Conservation (phyloP, 1,140 invertebrate genomes). For the Drosophila nigrodunni region DNA sequence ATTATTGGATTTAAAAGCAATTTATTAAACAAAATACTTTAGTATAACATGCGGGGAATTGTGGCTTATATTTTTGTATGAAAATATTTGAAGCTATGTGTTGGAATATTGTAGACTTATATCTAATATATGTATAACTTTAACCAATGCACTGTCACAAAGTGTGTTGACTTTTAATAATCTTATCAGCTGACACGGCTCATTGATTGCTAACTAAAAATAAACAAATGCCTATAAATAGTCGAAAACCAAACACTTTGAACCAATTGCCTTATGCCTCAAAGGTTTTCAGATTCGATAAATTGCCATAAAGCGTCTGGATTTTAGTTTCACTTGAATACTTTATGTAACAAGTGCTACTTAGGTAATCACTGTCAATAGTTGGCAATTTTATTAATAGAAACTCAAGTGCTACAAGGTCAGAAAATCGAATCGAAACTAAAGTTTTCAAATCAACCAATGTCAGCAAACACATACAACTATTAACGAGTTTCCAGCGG, state of each 20-base stretch:
- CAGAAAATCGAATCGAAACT: not conserved
- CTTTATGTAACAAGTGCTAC: slow-evolving; percentile 4
- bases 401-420: not conserved
- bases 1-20: slow-evolving; percentile 73
- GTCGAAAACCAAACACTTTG: slow-evolving; percentile 50
- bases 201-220: slow-evolving; percentile 74
- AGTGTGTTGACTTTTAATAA: slow-evolving; percentile 56
- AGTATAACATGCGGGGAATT: not conserved
- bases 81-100: not conserved
- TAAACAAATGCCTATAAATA: slow-evolving; percentile 74
- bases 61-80: slow-evolving; percentile 30
- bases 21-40: slow-evolving; percentile 41
- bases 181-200: slow-evolving; percentile 56
- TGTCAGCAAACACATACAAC: too few species aligned
- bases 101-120: slow-evolving; percentile 26
- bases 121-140: slow-evolving; percentile 28
- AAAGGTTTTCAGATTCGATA: not conserved
- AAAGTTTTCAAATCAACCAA: not conserved
- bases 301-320: not conserved
- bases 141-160: slow-evolving; percentile 29
- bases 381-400: not conserved
- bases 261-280: slow-evolving; percentile 11
- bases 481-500: too few species aligned
- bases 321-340: not conserved
- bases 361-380: not conserved